Evolutionary conservation across 1,140 invertebrate genomes (phyloP).

Genomic region (Archivesica marissinica): DNA sequence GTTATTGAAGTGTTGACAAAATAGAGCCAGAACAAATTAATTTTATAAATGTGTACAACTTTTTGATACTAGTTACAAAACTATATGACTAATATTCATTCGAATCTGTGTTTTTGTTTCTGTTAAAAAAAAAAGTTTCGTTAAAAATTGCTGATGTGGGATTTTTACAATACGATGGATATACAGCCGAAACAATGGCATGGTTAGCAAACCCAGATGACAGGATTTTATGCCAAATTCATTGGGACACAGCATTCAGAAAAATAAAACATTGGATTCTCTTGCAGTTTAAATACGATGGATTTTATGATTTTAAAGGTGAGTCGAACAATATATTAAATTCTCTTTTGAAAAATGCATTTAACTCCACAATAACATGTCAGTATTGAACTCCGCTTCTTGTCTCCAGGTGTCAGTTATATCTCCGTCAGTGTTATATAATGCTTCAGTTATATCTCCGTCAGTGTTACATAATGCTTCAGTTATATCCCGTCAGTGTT

Average conservation of each 20-base stretch:
- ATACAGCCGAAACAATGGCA: conserved; percentile 43
- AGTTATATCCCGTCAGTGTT: not conserved
- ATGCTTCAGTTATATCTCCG: too few relatives aligned
- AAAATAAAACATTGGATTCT: conserved; percentile 15
- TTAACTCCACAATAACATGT: too few relatives aligned
- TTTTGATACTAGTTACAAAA: too few relatives aligned
- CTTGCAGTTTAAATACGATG: conserved; percentile 25
- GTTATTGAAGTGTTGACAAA: not conserved
- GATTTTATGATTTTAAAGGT: conserved; percentile 59
- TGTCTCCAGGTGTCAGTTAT: not conserved
- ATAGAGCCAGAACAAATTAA: not conserved
- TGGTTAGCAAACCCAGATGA: not conserved
- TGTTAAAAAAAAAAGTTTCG: not conserved
- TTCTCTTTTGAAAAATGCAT: too few relatives aligned
- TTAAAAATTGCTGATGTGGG: not conserved
- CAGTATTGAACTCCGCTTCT: not conserved
- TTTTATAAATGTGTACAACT: not conserved
- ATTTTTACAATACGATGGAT: conserved; percentile 28
- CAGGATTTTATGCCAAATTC: not conserved
- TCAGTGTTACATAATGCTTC: too few relatives aligned
- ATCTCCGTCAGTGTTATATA: too few relatives aligned
- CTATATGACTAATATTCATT: too few relatives aligned
- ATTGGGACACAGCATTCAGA: not conserved
- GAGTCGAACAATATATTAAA: conserved; percentile 36
- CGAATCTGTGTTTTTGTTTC: not conserved